These are phyloP conservation scores for Cyclophora punctaria DNA, from an alignment of 2,888 invertebrate genomes.

Conservation along the genomic window DNA sequence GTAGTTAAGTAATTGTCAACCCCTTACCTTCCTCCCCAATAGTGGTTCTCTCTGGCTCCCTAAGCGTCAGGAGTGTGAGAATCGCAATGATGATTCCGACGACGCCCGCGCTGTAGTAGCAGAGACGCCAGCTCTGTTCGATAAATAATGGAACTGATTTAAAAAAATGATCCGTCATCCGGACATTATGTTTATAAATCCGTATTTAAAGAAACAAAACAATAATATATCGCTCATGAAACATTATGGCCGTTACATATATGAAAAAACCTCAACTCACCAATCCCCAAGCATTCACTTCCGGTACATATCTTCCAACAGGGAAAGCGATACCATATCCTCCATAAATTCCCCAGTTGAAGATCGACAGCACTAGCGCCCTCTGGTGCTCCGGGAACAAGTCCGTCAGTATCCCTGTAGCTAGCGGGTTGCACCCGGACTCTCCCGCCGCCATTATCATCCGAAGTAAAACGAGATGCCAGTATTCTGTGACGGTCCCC, in stretches of 20 bases:
- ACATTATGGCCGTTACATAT: neutral
- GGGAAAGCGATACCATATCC: constrained; percentile 95
- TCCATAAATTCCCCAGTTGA: constrained; percentile 97
- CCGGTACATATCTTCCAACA: constrained; percentile 89
- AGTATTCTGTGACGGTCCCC: constrained; percentile 88
- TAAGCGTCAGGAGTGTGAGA: constrained; percentile 83
- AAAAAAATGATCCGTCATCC: too few species aligned
- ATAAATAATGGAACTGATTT: too few species aligned
- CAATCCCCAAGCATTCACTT: constrained; percentile 82
- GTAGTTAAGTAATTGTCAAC: neutral
- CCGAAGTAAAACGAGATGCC: constrained; percentile 90
- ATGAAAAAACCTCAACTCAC: constrained; percentile 51
- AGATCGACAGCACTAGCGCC: constrained; percentile 92
- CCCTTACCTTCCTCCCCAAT: constrained; percentile 80
- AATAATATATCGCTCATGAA: neutral
- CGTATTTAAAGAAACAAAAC: neutral
- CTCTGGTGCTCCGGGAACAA: constrained; percentile 87
- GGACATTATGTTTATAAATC: too few species aligned
- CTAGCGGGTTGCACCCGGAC: constrained; percentile 90
- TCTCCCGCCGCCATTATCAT: constrained; percentile 93
- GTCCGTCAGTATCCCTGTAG: constrained; percentile 88
- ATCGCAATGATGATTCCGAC: constrained; percentile 82
- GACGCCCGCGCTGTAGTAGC: constrained; percentile 87
- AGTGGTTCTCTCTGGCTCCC: constrained; percentile 83
- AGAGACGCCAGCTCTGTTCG: constrained; percentile 85